These are phyloP conservation scores for Lates calcarifer DNA, from an alignment of 2,113 vertebrate species.

Conservation along the genomic window DNA sequence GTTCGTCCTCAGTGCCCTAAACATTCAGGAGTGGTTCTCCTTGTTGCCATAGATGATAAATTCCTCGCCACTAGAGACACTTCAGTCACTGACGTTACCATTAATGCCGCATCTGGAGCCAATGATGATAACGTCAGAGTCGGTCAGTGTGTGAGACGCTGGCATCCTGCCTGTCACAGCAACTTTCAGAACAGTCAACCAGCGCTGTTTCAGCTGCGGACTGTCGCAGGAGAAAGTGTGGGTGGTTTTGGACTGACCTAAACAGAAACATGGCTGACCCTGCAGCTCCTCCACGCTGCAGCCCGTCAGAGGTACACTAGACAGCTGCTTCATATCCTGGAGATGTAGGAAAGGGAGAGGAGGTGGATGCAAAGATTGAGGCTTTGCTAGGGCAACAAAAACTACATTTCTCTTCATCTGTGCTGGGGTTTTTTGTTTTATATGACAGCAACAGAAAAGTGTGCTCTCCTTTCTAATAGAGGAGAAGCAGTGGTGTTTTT, in stretches of 20 bases:
- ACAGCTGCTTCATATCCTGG: slow-evolving; percentile 90
- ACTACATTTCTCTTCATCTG: background rate
- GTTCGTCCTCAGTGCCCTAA: background rate
- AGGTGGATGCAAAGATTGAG: background rate
- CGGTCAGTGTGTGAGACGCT: background rate
- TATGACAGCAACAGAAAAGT: no score
- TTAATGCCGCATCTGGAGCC: background rate
- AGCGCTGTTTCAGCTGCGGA: slow-evolving; percentile 89
- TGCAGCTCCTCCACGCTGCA: slow-evolving; percentile 89
- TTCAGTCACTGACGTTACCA: background rate
- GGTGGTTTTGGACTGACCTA: slow-evolving; percentile 88
- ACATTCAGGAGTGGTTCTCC: slow-evolving; percentile 17
- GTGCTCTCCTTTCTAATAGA: no score
- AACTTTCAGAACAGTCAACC: slow-evolving; percentile 78
- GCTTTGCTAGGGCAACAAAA: background rate
- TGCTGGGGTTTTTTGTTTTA: background rate
- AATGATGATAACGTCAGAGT: background rate
- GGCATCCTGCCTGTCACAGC: background rate
- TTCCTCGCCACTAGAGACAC: background rate
- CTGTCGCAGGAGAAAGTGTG: slow-evolving; percentile 91
- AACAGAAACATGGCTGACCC: slow-evolving; percentile 86
- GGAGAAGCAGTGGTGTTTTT: background rate
- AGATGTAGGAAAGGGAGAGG: background rate
- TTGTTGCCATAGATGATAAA: background rate
- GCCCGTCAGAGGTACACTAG: slow-evolving; percentile 89